phyloP scores from a whole-genome alignment of 2,797 vertebrate species.

The Delichon dasypus region DNA sequence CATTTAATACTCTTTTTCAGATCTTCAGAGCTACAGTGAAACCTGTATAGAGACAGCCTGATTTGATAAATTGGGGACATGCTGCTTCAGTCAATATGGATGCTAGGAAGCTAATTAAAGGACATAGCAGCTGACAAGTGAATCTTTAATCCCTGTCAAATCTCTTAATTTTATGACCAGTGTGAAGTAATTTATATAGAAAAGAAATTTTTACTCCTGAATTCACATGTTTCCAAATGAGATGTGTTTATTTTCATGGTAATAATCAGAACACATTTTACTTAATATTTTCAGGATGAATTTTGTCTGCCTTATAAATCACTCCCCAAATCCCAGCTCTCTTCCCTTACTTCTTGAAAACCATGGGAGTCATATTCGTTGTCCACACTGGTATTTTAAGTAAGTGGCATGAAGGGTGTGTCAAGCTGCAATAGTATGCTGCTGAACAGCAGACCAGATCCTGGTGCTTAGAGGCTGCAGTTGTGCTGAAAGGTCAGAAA shows the following conservation, averaged over 20 bases:
- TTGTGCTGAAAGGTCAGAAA: not conserved
- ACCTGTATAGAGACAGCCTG: not conserved
- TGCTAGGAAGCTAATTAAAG: constrained; percentile 54
- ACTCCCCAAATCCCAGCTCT: not conserved
- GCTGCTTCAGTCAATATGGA: not conserved
- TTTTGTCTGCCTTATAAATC: not conserved
- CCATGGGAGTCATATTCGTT: not conserved
- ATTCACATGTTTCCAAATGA: not conserved
- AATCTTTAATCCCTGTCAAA: constrained; percentile 40
- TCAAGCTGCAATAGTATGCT: not conserved
- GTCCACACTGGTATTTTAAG: not conserved
- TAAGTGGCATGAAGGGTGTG: not conserved
- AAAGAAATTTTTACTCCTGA: not conserved
- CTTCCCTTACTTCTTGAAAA: not conserved
- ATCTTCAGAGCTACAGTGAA: not conserved
- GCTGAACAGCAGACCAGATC: not conserved
- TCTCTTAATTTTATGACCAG: not conserved
- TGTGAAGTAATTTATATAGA: not conserved
- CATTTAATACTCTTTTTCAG: not conserved
- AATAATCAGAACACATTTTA: not conserved
- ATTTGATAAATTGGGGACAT: not conserved
- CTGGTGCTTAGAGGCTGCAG: not conserved
- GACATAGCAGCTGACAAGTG: constrained; percentile 26
- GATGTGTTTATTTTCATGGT: not conserved
- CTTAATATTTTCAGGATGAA: not conserved